Conservation (phyloP, 2,113 vertebrate species). For the Columba janthina region DNA sequence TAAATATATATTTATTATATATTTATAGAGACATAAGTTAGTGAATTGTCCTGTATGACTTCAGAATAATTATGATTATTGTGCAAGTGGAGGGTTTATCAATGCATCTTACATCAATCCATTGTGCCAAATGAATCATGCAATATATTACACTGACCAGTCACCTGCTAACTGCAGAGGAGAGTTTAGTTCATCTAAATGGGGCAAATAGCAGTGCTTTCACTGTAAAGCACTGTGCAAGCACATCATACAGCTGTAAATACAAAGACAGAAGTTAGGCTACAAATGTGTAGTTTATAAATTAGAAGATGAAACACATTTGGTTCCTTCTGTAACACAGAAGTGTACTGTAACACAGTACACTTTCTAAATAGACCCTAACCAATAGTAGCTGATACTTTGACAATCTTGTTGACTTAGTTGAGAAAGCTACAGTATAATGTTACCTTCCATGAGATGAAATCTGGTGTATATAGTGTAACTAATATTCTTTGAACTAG, state of each 20-base stretch:
- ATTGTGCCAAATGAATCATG: neutral
- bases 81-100: neutral
- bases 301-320: neutral
- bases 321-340: neutral
- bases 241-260: neutral
- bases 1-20: neutral
- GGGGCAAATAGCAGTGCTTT: neutral
- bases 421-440: neutral
- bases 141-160: neutral
- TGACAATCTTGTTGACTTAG: neutral
- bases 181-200: neutral
- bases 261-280: neutral
- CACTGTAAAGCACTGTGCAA: neutral
- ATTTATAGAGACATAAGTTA: neutral
- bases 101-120: neutral
- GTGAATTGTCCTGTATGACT: neutral
- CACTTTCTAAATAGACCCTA: neutral
- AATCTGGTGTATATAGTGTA: neutral
- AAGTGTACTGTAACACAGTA: neutral
- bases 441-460: neutral
- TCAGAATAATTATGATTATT: neutral
- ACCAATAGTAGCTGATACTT: neutral
- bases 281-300: neutral
- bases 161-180: neutral
- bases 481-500: neutral